A percentile compares a stretch with the other conserved stretches of the same genome.
Evolutionary conservation across 2,113 vertebrate genomes (phyloP).

Genomic region (Melierax canorus): DNA sequence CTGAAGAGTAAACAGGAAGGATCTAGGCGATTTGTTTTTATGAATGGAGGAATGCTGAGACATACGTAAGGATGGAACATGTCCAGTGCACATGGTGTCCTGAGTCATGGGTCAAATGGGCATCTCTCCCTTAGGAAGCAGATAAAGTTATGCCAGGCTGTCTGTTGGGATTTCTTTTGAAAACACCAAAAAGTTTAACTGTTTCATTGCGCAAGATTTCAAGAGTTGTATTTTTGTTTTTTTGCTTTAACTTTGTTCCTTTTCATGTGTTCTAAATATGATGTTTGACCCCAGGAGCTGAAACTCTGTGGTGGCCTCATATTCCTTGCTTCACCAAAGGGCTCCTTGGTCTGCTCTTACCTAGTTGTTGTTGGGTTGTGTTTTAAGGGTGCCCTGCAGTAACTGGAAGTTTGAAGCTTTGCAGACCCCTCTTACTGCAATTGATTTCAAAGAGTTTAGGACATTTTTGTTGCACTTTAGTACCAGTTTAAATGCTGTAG

Average conservation of each 20-base stretch:
- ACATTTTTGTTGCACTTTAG: conserved; percentile 66
- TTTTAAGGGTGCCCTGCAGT: conserved; percentile 34
- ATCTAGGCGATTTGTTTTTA: conserved; percentile 53
- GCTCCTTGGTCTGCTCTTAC: conserved; percentile 27
- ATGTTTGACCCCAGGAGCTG: conserved; percentile 36
- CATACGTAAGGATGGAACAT: conserved; percentile 23
- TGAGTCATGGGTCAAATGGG: conserved; percentile 29
- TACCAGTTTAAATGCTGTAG: conserved; percentile 52
- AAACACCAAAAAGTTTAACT: conserved; percentile 71
- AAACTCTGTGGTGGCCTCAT: not conserved
- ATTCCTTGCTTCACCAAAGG: conserved; percentile 34
- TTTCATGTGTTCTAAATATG: conserved; percentile 63
- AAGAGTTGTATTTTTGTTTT: conserved; percentile 36
- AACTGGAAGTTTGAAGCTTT: conserved; percentile 57
- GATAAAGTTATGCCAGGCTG: conserved; percentile 59
- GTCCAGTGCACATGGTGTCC: conserved; percentile 29
- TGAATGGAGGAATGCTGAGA: conserved; percentile 57
- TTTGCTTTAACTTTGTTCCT: conserved; percentile 62
- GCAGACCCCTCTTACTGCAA: conserved; percentile 3
- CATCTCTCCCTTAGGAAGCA: conserved; percentile 48
- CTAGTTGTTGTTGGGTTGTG: conserved; percentile 16
- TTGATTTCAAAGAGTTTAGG: conserved; percentile 47
- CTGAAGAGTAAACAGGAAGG: conserved; percentile 70
- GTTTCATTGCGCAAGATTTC: conserved; percentile 48
- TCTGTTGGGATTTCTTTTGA: conserved; percentile 62